Evolutionary conservation across 2,113 vertebrate species (phyloP).

Genomic region (Chaetura pelagica): DNA sequence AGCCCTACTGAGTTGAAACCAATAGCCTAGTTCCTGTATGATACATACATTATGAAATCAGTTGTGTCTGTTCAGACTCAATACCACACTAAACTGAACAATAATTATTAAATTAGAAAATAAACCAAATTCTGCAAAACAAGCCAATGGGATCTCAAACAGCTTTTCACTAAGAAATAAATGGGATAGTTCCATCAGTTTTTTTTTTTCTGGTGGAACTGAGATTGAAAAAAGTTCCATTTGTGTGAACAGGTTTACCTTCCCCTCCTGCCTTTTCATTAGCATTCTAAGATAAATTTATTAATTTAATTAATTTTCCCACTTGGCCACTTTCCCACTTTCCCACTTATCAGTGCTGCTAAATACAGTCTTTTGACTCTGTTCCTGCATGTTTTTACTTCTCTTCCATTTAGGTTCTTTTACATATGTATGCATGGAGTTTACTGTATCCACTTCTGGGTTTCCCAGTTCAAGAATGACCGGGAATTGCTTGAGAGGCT

Average conservation of each 20-base stretch:
- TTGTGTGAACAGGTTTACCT: background rate
- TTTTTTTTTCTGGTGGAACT: background rate
- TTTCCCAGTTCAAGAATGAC: no score
- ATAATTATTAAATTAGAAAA: background rate
- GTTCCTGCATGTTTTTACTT: background rate
- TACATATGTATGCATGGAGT: background rate
- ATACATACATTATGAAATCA: background rate
- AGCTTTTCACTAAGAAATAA: background rate
- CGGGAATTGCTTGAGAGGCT: no score
- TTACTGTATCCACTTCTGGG: no score
- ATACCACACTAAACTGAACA: background rate
- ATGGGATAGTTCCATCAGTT: accelerated
- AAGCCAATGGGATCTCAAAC: background rate
- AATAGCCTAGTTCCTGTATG: background rate
- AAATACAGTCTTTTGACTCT: background rate
- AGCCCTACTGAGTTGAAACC: background rate
- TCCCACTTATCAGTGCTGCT: background rate
- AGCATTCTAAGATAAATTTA: background rate
- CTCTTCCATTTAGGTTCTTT: background rate
- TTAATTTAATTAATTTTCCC: background rate
- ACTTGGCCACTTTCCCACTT: no score
- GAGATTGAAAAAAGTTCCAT: background rate
- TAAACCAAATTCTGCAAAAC: background rate
- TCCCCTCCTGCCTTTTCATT: background rate
- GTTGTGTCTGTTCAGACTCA: background rate